Base-by-base conservation (phyloP, 2,888 invertebrate species). In the Apamea sordens region DNA sequence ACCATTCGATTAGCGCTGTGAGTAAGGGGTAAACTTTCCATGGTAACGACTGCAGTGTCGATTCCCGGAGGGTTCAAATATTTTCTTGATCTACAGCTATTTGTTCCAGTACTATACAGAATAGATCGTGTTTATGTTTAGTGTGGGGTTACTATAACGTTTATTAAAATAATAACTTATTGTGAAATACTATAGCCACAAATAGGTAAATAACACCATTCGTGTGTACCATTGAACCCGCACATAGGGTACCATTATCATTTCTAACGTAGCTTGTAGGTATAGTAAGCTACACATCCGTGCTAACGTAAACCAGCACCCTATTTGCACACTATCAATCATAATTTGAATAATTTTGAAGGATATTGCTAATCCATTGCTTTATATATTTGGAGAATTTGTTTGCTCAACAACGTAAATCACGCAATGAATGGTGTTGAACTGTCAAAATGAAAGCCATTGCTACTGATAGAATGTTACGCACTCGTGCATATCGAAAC, bases 41-140 rank as follows among this genome's bases (percentile, higher is more conserved):
- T 15, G 21, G 11, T 10, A 15, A 11, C 6, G 18, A 47, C 61
- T 36, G 44, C 36, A 36, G 47, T 64, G 68, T 69, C 28, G 68
- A 56, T 69, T 83, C 56, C 83, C 63, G n/a, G 10, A 59, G 32
- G 21, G 36, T 69, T 69, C 15, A 41, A 69, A 80, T 69, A 59
- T 76, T 50, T 56, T 15, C 47, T 69, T 64, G 47, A 36, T 76
- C 4, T 56, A 21, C 28, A 13, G 28, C 8, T 80, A 82, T 76
- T 82, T 82, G 76, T 69, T 56, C 61, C 68, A 47, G 41, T 28
- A 32, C 36, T 82, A 64, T 68, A 82, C 18, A 36, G 15, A 80
- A 63, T 21, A 56, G 28, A 82, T 68, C 11, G 56, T 76, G 68
- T 61, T 80, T 75, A 75, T 61, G 56, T 76, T 80, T 56, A 28